Evolutionary conservation across 2,113 vertebrate species (phyloP), one percentile per base, ranked within the genome.

Genomic region (Dicrurus megarhynchus): DNA sequence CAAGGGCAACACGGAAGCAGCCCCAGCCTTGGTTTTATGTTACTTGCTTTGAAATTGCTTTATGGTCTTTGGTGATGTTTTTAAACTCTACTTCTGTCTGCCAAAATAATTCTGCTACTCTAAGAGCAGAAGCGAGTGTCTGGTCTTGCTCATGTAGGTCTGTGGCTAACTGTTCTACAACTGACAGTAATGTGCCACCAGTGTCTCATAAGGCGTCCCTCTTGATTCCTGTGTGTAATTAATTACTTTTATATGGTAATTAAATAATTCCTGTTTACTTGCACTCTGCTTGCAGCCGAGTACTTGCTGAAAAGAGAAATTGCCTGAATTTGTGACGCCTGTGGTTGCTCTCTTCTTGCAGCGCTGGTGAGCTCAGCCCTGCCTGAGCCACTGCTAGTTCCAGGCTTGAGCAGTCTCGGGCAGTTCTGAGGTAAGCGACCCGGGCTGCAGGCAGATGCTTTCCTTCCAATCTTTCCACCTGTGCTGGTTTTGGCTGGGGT

Each of bases 171-270:
- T 83, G 23, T 61, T 83, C 47, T 74, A 22, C 44, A n/a, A 21
- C 67, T 92, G 85, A 55, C 52, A 76, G 75, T 56, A 88, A 81
- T 80, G 85, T 84, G 88, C 55, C 87, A 91, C 79, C 75, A 74
- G 78, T 67, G 71, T 79, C 86, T 80, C 87, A 69, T 83, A 60
- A 94, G 85, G 44, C 32, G 0, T 93, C 71, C 85, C 68, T 56
- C 26, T 74, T 84, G 87, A 88, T 90, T 92, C 60, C 82, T 88
- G 52, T 23, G 4, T 80, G 47, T 56, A 86, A 88, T 94, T 83
- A 94, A 86, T 94, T 84, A 84, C 39, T 81, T 94, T 92, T 93
- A 67, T 86, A 41, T n/a, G 76, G 41, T 90, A 88, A 92, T 90
- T 76, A 86, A 96, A 89, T 95, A 7, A 88, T 84, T 90, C 52